These are phyloP conservation scores for Toxotes jaculatrix DNA, from an alignment of 2,113 vertebrate genomes.

Conservation along the genomic window DNA sequence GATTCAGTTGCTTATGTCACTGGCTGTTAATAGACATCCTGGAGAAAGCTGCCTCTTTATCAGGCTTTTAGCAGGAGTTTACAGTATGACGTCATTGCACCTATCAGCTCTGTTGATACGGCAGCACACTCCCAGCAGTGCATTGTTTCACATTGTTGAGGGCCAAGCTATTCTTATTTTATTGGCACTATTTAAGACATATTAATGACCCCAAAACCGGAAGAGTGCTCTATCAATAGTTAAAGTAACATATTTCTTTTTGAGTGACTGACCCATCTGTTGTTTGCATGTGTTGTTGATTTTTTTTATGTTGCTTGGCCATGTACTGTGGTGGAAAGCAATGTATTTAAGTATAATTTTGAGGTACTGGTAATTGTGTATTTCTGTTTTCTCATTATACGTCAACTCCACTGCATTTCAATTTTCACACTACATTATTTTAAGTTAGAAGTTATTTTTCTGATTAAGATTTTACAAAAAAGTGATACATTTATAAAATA, in stretches of 20 bases:
- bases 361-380: background rate
- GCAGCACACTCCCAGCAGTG: conserved; percentile 74
- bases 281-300: conserved; percentile 3
- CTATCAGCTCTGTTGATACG: conserved; percentile 73
- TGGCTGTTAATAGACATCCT: conserved; percentile 69
- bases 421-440: background rate
- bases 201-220: conserved; percentile 48
- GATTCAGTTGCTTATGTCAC: conserved; percentile 71
- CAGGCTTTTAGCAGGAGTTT: conserved; percentile 77
- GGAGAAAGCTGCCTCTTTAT: conserved; percentile 74
- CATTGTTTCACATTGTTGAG: conserved; percentile 72
- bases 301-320: background rate
- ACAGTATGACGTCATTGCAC: conserved; percentile 68
- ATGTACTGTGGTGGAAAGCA: background rate
- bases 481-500: background rate
- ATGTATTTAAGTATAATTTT: background rate
- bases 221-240: conserved; percentile 46
- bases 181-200: conserved; percentile 65
- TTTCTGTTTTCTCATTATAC: background rate
- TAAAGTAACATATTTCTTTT: conserved; percentile 34
- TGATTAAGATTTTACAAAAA: background rate
- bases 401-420: background rate
- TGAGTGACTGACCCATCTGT: background rate
- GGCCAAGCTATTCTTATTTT: conserved; percentile 65
- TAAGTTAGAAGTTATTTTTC: background rate